Percentiles rank a stretch among this genome's conserved stretches.
phyloP scores from a whole-genome alignment of 2,888 invertebrate genomes.

The Melieria crassipennis region DNA sequence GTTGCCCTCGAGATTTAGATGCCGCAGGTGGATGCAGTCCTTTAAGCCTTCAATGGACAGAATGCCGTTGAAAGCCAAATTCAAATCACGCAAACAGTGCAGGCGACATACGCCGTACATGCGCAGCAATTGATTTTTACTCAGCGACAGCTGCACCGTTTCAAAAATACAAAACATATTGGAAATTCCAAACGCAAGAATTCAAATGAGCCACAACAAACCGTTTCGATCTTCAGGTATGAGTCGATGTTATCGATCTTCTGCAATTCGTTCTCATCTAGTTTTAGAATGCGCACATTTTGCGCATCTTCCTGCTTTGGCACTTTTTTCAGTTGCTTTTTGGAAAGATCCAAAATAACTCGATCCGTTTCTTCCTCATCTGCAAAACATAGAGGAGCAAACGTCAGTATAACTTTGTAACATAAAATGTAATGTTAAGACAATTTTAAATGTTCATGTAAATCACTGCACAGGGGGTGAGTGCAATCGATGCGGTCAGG shows the following conservation, averaged over 20 bases:
- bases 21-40: constrained; percentile 81
- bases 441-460: no score
- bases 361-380: constrained; percentile 61
- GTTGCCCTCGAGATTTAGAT: constrained; percentile 86
- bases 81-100: constrained; percentile 80
- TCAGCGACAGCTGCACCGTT: constrained; percentile 79
- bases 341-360: constrained; percentile 77
- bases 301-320: constrained; percentile 76
- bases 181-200: constrained; percentile 22
- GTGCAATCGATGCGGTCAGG: no score
- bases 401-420: background rate
- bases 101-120: constrained; percentile 89
- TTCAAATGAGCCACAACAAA: constrained; percentile 58
- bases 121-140: constrained; percentile 84
- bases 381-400: constrained; percentile 35
- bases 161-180: constrained; percentile 37
- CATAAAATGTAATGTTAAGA: no score
- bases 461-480: no score
- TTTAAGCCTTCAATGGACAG: constrained; percentile 90
- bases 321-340: constrained; percentile 83
- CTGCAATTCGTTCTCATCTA: constrained; percentile 88
- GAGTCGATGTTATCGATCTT: constrained; percentile 88
- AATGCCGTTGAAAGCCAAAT: constrained; percentile 88
- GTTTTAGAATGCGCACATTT: constrained; percentile 75
- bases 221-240: constrained; percentile 80